Conservation (phyloP, 2,113 vertebrate species). For the Bothrops jararaca region DNA sequence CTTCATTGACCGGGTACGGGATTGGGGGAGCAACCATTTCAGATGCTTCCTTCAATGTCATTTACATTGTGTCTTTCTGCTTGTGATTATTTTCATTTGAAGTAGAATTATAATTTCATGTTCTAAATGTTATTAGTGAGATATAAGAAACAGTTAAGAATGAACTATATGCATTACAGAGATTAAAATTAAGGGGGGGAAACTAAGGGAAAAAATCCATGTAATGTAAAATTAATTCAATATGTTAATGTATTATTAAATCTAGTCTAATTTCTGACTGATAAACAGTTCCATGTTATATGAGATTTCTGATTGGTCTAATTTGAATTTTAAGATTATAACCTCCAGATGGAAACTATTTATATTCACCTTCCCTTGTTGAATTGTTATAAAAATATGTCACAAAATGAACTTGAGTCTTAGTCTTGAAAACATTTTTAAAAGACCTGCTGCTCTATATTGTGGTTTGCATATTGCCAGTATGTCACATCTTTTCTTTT, state of each 20-base stretch:
- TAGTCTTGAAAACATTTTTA: background rate
- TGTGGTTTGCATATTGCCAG: background rate
- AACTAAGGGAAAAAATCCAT: background rate
- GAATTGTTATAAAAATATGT: background rate
- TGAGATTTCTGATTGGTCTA: background rate
- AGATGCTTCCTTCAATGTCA: background rate
- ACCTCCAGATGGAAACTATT: background rate
- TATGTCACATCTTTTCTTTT: background rate
- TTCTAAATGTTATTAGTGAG: background rate
- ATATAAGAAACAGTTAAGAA: background rate
- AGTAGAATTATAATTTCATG: background rate
- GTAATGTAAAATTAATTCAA: background rate
- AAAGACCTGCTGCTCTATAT: background rate
- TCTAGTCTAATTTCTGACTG: background rate
- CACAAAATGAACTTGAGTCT: background rate
- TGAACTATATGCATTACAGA: background rate
- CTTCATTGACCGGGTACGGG: conserved; percentile 88
- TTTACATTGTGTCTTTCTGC: background rate
- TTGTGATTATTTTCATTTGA: background rate
- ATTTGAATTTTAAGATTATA: conserved; percentile 1
- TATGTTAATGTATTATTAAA: background rate
- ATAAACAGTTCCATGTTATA: background rate
- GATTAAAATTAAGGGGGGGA: background rate
- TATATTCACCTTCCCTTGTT: background rate
- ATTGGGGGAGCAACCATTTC: background rate